These are phyloP conservation scores for Aeoliscus strigatus DNA, from an alignment of 2,797 vertebrate genomes.

Conservation along the genomic window DNA sequence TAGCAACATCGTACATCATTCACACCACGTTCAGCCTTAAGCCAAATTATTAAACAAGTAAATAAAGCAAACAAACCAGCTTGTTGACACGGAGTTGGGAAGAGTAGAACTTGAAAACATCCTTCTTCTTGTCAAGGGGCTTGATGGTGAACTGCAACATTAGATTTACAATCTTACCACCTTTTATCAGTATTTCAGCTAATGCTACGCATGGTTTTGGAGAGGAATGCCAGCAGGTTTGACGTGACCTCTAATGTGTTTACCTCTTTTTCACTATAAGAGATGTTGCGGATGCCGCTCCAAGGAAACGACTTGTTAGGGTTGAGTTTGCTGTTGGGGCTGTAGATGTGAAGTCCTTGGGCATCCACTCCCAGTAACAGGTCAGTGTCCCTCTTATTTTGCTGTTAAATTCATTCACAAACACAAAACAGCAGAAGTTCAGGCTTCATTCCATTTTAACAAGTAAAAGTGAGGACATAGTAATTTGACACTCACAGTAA, in stretches of 20 bases:
- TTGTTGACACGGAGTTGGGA: constrained; percentile 90
- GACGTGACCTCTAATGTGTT: neutral
- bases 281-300: constrained; percentile 89
- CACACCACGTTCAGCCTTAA: neutral
- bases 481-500: constrained; percentile 86
- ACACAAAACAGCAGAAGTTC: neutral
- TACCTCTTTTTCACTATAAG: constrained; percentile 92
- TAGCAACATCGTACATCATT: neutral
- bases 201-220: no score
- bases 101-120: constrained; percentile 93
- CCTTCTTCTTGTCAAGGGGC: constrained; percentile 89
- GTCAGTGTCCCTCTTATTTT: constrained; percentile 88
- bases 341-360: constrained; percentile 90
- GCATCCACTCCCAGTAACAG: constrained; percentile 87
- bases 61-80: constrained; percentile 79
- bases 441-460: neutral
- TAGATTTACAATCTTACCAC: no score
- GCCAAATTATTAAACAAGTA: no score
- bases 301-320: constrained; percentile 89
- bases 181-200: no score
- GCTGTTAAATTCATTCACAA: constrained; percentile 57
- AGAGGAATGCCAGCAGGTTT: neutral
- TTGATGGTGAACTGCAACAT: constrained; percentile 85
- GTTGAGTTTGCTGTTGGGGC: constrained; percentile 85
- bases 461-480: neutral